Evolutionary conservation across 2,113 vertebrate species (phyloP).

Genomic region (Neolamprologus ventralis): DNA sequence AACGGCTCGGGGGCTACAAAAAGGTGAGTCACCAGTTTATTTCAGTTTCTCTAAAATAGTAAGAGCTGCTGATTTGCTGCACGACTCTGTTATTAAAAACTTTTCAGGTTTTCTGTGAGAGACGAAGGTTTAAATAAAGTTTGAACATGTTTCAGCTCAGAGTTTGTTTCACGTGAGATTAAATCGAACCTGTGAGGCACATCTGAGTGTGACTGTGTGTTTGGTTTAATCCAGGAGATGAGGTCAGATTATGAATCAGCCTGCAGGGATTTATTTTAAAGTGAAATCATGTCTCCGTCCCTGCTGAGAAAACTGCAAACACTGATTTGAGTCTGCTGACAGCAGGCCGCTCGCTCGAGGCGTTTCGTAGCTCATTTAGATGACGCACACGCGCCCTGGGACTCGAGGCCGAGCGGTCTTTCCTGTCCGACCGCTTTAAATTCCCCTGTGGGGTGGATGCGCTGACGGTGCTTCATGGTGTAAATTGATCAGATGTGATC

Average conservation of each 20-base stretch:
- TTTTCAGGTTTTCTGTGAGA: not conserved
- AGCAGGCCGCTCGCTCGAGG: not conserved
- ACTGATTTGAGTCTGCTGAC: not conserved
- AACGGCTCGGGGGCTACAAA: constrained; percentile 72
- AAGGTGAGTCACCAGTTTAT: constrained; percentile 46
- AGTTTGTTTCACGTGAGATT: not conserved
- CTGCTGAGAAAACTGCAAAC: not conserved
- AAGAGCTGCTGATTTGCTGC: not conserved
- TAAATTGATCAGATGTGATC: not conserved
- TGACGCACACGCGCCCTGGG: not conserved
- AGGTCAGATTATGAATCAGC: not conserved
- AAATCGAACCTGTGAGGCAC: not conserved
- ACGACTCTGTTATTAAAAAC: not conserved
- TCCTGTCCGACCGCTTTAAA: not conserved
- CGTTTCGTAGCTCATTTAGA: not conserved
- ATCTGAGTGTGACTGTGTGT: not conserved
- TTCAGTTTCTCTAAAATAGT: not conserved
- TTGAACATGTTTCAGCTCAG: not conserved
- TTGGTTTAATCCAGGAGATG: not conserved
- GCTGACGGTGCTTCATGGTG: not conserved
- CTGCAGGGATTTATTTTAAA: not conserved
- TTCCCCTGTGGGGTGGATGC: not conserved
- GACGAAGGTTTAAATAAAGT: not conserved
- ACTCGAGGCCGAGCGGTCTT: not conserved
- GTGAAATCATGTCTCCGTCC: not conserved